phyloP scores from a whole-genome alignment of 2,113 vertebrate genomes.

The Gnathonemus echidnorhynchus region DNA sequence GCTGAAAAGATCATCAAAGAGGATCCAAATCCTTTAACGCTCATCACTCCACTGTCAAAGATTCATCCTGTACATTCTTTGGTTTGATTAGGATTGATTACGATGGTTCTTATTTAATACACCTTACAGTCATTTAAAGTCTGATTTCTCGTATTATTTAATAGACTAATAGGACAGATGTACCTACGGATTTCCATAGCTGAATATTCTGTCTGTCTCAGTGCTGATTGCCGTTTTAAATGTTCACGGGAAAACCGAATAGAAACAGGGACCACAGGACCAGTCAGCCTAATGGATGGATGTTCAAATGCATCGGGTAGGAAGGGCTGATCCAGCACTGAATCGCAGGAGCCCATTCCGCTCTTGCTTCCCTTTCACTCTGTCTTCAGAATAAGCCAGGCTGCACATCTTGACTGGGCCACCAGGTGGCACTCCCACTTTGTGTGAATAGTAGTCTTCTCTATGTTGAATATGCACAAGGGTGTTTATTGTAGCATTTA shows the following conservation, averaged over 20 bases:
- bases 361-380: slow-evolving; percentile 34
- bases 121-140: neutral
- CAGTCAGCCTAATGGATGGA: neutral
- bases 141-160: neutral
- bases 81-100: neutral
- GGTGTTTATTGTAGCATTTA: slow-evolving; percentile 46
- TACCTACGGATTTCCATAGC: neutral
- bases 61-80: neutral
- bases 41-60: neutral
- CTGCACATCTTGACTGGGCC: slow-evolving; percentile 27
- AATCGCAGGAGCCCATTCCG: slow-evolving; percentile 37
- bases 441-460: slow-evolving; percentile 55
- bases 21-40: neutral
- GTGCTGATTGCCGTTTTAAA: neutral
- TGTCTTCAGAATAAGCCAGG: slow-evolving; percentile 45
- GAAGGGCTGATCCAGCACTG: slow-evolving; percentile 4
- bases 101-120: neutral
- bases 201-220: neutral
- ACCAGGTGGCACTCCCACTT: slow-evolving; percentile 66
- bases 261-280: neutral
- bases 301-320: neutral
- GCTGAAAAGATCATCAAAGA: neutral
- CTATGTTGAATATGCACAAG: slow-evolving; percentile 56
- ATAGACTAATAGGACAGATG: neutral
- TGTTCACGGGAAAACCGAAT: neutral